A percentile compares a stretch with the other conserved stretches of the same genome.
Evolutionary conservation across 2,797 vertebrate species (phyloP).

Genomic region (Austrolebias charrua): DNA sequence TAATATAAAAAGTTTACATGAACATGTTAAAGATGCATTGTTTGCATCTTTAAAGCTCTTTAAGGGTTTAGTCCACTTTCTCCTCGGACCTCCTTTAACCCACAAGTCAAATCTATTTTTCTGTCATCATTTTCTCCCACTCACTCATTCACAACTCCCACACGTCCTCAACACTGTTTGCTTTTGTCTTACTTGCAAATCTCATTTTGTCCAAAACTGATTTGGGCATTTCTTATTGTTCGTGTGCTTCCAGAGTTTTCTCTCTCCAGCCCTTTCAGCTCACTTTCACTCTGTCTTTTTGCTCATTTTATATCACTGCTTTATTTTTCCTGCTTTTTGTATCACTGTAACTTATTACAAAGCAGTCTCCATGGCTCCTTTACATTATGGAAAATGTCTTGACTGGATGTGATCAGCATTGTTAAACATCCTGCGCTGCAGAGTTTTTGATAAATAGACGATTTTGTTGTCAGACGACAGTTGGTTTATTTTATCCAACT

Average conservation of each 20-base stretch:
- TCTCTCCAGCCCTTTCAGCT: conserved; percentile 36
- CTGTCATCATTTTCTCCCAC: conserved; percentile 21
- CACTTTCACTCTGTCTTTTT: conserved; percentile 31
- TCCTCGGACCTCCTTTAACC: conserved; percentile 26
- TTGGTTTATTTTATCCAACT: conserved; percentile 17
- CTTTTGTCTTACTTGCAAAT: conserved; percentile 69
- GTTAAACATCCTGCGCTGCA: conserved; percentile 53
- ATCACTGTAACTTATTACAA: conserved; percentile 54
- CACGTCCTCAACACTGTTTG: conserved; percentile 44
- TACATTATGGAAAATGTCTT: conserved; percentile 60
- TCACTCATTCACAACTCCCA: conserved; percentile 6
- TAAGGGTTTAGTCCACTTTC: conserved; percentile 13
- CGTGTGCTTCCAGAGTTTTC: conserved; percentile 50
- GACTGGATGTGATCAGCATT: conserved; percentile 68
- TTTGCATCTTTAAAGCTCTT: conserved; percentile 4
- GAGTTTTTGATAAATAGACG: conserved; percentile 42
- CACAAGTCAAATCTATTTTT: conserved; percentile 28
- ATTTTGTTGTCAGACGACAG: conserved; percentile 31
- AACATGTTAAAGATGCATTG: not conserved
- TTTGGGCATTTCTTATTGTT: conserved; percentile 67
- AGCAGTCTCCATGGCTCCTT: conserved; percentile 35
- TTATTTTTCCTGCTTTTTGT: conserved; percentile 31
- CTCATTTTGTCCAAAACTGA: conserved; percentile 74
- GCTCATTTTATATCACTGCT: conserved; percentile 29
- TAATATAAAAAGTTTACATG: not conserved